phyloP scores from a whole-genome alignment of 2,888 invertebrate species.

The Tolmerus cingulatus region DNA sequence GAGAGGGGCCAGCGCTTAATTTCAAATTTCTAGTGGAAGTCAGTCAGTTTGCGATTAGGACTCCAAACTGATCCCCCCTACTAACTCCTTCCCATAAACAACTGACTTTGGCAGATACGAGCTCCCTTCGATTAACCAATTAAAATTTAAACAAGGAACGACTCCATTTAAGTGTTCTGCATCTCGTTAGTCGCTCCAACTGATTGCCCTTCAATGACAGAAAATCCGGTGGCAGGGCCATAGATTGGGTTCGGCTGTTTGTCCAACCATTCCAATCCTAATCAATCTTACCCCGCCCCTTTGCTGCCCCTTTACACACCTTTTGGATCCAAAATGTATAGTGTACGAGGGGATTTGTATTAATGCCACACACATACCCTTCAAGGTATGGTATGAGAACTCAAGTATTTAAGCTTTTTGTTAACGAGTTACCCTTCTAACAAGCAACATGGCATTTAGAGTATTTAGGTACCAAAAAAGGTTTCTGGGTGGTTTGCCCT shows the following conservation, averaged over 20 bases:
- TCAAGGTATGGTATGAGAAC: background rate
- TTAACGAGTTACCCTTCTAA: background rate
- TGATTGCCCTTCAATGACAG: conserved; percentile 30
- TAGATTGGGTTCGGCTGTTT: background rate
- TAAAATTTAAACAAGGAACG: conserved; percentile 28
- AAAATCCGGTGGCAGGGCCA: background rate
- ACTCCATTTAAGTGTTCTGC: conserved; percentile 26
- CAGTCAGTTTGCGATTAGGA: background rate
- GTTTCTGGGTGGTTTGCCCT: background rate
- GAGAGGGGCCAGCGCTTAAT: background rate
- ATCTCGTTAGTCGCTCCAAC: conserved; percentile 30
- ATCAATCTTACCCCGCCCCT: background rate
- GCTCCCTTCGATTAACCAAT: conserved; percentile 18
- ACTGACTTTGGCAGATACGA: background rate
- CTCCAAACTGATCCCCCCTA: background rate
- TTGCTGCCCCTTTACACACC: background rate
- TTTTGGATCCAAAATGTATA: background rate
- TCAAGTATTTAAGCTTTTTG: background rate
- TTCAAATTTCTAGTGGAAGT: background rate
- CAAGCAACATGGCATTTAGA: background rate
- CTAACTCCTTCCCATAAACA: background rate
- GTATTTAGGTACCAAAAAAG: background rate
- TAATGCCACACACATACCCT: background rate
- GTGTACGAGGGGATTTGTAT: background rate
- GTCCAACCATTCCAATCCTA: background rate